Percentiles rank a stretch among this genome's conserved stretches.
Evolutionary conservation across 1,140 invertebrate species (phyloP).

Genomic region (Bombus breviceps): DNA sequence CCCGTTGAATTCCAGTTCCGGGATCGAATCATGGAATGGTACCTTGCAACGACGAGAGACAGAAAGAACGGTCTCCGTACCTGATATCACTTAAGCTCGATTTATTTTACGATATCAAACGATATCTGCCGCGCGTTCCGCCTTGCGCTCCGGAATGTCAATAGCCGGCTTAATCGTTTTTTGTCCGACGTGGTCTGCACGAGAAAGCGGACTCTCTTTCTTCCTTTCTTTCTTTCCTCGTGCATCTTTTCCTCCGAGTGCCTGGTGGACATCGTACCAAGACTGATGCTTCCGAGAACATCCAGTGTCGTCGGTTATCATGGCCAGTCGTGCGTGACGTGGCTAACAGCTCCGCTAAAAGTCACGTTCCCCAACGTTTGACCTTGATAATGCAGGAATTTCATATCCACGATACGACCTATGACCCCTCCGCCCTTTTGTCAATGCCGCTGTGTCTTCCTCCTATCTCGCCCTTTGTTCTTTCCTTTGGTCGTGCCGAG

Average conservation of each 20-base stretch:
- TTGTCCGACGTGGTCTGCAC: conserved; percentile 35
- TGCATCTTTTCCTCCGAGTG: not conserved
- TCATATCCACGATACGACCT: conserved; percentile 39
- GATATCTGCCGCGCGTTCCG: conserved; percentile 42
- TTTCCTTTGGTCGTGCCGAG: no score
- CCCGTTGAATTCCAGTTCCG: not conserved
- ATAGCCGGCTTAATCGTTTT: conserved; percentile 61
- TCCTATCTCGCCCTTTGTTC: no score
- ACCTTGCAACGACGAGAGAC: not conserved
- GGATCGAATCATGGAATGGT: not conserved
- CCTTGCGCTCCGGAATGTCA: conserved; percentile 53
- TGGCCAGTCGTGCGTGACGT: conserved; percentile 63
- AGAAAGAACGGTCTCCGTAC: not conserved
- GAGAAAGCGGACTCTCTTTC: conserved; percentile 36
- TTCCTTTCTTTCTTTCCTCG: no score
- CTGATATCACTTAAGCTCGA: conserved; percentile 50
- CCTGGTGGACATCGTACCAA: not conserved
- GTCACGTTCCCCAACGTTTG: conserved; percentile 63
- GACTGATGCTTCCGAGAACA: conserved; percentile 66
- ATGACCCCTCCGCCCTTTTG: not conserved
- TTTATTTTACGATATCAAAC: conserved; percentile 61
- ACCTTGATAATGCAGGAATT: conserved; percentile 67
- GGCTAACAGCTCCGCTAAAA: conserved; percentile 57
- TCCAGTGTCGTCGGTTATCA: conserved; percentile 67
- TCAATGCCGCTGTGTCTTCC: not conserved